Conservation (phyloP, 2,888 invertebrate species). For the Drosophila planitibia region DNA sequence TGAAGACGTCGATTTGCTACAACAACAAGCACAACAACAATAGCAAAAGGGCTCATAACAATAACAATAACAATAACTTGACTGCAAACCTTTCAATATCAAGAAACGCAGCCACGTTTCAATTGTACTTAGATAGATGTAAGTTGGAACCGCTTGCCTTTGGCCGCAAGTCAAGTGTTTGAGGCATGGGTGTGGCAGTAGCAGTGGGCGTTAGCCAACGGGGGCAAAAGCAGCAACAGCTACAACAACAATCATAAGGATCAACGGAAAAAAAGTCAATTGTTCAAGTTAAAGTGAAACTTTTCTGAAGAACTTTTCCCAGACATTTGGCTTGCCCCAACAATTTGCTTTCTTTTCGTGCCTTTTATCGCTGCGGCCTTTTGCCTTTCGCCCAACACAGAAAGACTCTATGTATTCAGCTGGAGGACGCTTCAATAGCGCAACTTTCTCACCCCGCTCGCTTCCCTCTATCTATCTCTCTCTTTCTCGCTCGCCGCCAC, state of each 20-base stretch:
- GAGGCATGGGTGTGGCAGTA: slow-evolving; percentile 17
- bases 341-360: slow-evolving; percentile 68
- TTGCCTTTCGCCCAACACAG: slow-evolving; percentile 1
- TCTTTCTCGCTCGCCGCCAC: background rate
- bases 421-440: slow-evolving; percentile 47
- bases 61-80: slow-evolving; percentile 80
- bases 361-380: slow-evolving; percentile 63
- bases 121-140: slow-evolving; percentile 66
- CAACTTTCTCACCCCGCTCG: background rate
- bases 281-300: slow-evolving; percentile 80
- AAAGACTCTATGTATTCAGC: slow-evolving; percentile 47
- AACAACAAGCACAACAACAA: slow-evolving; percentile 42
- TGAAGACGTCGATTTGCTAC: slow-evolving; percentile 68
- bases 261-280: slow-evolving; percentile 72
- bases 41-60: slow-evolving; percentile 71
- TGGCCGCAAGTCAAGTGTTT: slow-evolving; percentile 71
- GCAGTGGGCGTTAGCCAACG: slow-evolving; percentile 28
- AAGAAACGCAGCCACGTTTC: slow-evolving; percentile 74
- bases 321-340: slow-evolving; percentile 66
- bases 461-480: background rate
- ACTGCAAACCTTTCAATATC: slow-evolving; percentile 79
- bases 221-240: slow-evolving; percentile 29
- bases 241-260: slow-evolving; percentile 32
- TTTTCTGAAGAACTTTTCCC: slow-evolving; percentile 74
- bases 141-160: slow-evolving; percentile 66